Conservation (phyloP, 1,140 invertebrate genomes). For the Pseudomyrmex concolor region DNA sequence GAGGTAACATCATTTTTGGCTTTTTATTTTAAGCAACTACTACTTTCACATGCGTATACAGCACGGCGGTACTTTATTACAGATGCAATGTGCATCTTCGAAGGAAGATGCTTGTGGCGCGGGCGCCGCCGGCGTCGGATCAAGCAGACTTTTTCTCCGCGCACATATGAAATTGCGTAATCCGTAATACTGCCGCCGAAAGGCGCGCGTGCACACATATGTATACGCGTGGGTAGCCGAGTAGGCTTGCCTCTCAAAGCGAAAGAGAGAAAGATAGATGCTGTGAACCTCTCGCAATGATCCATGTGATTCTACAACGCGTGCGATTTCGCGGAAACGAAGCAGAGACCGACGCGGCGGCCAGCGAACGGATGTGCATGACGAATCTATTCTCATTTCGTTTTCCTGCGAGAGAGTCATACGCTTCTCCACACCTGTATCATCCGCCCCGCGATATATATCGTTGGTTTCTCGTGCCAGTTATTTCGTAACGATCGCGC, state of each 20-base stretch:
- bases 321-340: slow-evolving; percentile 55
- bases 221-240: background rate
- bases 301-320: slow-evolving; percentile 18
- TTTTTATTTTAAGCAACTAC: no score
- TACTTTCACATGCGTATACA: no score
- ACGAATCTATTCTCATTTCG: slow-evolving; percentile 58
- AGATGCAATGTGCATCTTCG: slow-evolving; percentile 34
- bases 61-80: slow-evolving; percentile 8
- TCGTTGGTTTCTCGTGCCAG: slow-evolving; percentile 20
- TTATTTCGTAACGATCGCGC: slow-evolving; percentile 50
- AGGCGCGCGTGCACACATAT: slow-evolving; percentile 18
- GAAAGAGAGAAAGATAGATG: no score
- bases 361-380: background rate
- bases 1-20: no score
- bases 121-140: slow-evolving; percentile 8
- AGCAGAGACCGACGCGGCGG: slow-evolving; percentile 7
- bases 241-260: background rate
- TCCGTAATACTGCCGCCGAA: slow-evolving; percentile 14
- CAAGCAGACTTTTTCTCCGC: slow-evolving; percentile 11
- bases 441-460: slow-evolving; percentile 5
- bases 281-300: background rate
- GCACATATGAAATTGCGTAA: slow-evolving; percentile 52
- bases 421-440: slow-evolving; percentile 16
- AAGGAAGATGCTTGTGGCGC: slow-evolving; percentile 10
- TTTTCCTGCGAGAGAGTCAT: slow-evolving; percentile 19